phyloP scores from a whole-genome alignment of 2,888 invertebrate genomes.

The Pimpla rufipes region DNA sequence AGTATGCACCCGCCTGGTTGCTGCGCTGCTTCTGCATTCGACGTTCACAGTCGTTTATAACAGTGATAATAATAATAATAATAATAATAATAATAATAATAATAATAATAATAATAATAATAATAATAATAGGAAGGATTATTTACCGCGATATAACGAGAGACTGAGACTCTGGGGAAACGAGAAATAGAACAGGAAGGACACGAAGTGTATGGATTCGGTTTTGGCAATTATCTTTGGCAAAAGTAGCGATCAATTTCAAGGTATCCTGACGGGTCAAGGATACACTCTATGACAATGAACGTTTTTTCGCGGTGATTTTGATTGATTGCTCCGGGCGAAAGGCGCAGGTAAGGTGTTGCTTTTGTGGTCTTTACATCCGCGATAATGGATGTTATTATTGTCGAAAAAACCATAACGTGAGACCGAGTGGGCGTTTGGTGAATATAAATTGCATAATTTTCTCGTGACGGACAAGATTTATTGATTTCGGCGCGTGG shows the following conservation, averaged over 20 bases:
- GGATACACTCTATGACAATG: not conserved
- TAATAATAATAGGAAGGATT: constrained; percentile 46
- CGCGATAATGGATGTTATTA: not conserved
- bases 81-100: constrained; percentile 53
- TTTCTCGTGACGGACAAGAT: not conserved
- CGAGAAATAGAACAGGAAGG: constrained; percentile 11
- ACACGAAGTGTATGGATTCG: not conserved
- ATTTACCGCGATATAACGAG: constrained; percentile 34
- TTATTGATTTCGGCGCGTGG: not conserved
- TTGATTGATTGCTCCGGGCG: constrained; percentile 11
- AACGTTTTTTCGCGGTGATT: constrained; percentile 12
- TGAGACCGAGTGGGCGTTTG: not conserved
- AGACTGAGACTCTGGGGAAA: constrained; percentile 4
- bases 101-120: constrained; percentile 43
- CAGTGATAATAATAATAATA: constrained; percentile 42
- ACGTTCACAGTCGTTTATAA: constrained; percentile 51
- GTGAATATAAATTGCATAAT: not conserved
- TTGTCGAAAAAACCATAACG: not conserved
- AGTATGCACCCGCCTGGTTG: constrained; percentile 60
- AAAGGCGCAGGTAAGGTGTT: not conserved
- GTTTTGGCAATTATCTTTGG: constrained; percentile 7
- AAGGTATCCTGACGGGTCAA: not conserved
- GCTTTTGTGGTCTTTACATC: constrained; percentile 9
- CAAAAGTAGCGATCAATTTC: not conserved
- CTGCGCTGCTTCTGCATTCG: constrained; percentile 41